Conservation (phyloP, 2,888 invertebrate species). For the Pharmacophagus antenor region DNA sequence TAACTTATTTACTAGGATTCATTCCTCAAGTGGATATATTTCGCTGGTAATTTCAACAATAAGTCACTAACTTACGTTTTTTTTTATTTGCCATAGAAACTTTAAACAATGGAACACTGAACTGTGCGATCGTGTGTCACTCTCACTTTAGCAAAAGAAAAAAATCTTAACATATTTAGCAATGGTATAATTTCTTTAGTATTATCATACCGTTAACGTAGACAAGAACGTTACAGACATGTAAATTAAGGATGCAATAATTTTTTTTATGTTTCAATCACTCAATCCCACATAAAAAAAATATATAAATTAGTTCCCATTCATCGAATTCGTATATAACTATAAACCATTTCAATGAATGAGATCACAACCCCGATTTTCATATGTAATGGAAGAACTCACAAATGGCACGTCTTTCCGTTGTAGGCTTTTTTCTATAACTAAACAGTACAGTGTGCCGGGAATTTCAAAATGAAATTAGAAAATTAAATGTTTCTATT, state of each 20-base stretch:
- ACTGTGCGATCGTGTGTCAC: constrained; percentile 2
- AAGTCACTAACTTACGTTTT: not conserved
- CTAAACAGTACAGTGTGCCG: too few relatives aligned
- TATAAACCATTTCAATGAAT: too few relatives aligned
- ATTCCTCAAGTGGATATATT: not conserved
- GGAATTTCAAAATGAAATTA: not conserved
- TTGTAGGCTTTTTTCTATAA: too few relatives aligned
- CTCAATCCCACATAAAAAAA: too few relatives aligned
- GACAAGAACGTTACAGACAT: not conserved
- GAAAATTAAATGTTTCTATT: not conserved
- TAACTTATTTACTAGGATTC: not conserved
- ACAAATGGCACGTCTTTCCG: too few relatives aligned
- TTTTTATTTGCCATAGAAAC: not conserved
- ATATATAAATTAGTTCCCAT: too few relatives aligned
- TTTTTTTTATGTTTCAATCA: too few relatives aligned
- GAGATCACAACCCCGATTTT: too few relatives aligned
- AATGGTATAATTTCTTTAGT: not conserved
- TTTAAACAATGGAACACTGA: not conserved
- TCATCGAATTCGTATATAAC: too few relatives aligned
- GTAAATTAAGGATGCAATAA: not conserved
- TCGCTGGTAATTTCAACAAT: not conserved
- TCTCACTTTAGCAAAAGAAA: not conserved
- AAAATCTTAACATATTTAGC: not conserved
- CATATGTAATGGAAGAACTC: too few relatives aligned
- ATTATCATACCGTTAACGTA: not conserved